Conservation (phyloP, 2,888 invertebrate species). For the Trissoscelio sp. region DNA sequence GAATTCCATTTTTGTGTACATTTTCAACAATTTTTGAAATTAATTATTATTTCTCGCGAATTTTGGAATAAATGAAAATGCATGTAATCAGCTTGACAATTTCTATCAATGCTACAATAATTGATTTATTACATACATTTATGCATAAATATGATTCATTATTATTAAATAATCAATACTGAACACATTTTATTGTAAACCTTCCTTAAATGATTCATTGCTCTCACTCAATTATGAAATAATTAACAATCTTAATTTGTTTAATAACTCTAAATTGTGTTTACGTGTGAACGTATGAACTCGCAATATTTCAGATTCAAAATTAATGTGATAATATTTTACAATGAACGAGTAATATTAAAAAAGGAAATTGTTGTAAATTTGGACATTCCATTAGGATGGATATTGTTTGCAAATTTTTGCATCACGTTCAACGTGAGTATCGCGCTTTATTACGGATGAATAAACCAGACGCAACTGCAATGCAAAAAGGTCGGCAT, state of each 20-base stretch:
- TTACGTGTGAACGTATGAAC: not conserved
- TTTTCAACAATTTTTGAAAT: too few species aligned
- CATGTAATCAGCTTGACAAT: not conserved
- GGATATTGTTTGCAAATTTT: conserved; percentile 13
- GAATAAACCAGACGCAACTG: conserved; percentile 6
- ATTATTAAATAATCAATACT: conserved; percentile 22
- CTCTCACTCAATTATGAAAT: conserved; percentile 9
- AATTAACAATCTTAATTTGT: not conserved
- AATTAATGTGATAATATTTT: too few species aligned
- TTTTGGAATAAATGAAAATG: too few species aligned
- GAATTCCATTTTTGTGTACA: too few species aligned
- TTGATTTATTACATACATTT: conserved; percentile 20
- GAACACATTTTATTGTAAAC: conserved; percentile 6
- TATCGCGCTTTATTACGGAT: not conserved
- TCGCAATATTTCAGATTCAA: too few species aligned
- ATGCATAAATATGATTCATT: conserved; percentile 11
- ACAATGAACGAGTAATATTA: too few species aligned
- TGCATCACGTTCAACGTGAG: not conserved
- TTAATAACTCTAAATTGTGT: conserved; percentile 14
- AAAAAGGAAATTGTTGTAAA: too few species aligned
- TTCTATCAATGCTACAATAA: conserved; percentile 1
- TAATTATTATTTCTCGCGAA: too few species aligned
- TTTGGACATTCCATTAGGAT: conserved; percentile 1
- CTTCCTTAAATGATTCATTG: conserved; percentile 10
- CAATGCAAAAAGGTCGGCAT: conserved; percentile 8